Conservation (phyloP, 35 echinoderm and acorn worm species). For the Lytechinus variegatus region DNA sequence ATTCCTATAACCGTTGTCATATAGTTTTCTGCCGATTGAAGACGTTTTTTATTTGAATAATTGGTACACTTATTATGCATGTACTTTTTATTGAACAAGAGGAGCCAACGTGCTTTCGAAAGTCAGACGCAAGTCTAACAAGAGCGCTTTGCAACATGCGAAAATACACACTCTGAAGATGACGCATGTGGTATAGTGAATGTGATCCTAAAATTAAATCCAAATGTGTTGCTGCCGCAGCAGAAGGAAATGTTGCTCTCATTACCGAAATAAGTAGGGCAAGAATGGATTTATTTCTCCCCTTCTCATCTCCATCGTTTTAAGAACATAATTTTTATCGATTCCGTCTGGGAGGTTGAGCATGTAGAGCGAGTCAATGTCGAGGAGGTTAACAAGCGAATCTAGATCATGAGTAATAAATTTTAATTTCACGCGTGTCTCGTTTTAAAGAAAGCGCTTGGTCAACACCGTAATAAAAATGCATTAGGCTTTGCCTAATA, state of each 20-base stretch:
- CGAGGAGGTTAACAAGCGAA: background rate
- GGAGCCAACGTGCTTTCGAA: background rate
- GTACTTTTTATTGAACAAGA: too few species aligned
- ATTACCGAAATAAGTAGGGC: background rate
- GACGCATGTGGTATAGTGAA: background rate
- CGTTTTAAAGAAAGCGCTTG: background rate
- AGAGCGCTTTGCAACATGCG: background rate
- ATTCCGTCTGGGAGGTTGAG: background rate
- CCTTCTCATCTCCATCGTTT: background rate
- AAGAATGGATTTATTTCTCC: constrained; percentile 2
- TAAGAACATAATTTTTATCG: background rate
- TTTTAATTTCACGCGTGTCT: background rate
- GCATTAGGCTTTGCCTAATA: background rate
- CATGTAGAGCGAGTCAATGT: background rate
- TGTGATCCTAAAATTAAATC: background rate
- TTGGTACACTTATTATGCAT: too few species aligned
- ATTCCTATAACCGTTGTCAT: too few species aligned
- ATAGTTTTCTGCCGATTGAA: too few species aligned
- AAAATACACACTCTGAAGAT: background rate
- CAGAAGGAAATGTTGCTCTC: background rate
- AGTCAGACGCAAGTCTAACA: background rate
- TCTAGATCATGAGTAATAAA: background rate
- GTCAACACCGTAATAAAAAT: background rate
- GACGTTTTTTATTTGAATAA: too few species aligned
- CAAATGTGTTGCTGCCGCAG: background rate